Evolutionary conservation across 64 coral and sea anemone species (phyloP).

Genomic region (Actinia tenebrosa): DNA sequence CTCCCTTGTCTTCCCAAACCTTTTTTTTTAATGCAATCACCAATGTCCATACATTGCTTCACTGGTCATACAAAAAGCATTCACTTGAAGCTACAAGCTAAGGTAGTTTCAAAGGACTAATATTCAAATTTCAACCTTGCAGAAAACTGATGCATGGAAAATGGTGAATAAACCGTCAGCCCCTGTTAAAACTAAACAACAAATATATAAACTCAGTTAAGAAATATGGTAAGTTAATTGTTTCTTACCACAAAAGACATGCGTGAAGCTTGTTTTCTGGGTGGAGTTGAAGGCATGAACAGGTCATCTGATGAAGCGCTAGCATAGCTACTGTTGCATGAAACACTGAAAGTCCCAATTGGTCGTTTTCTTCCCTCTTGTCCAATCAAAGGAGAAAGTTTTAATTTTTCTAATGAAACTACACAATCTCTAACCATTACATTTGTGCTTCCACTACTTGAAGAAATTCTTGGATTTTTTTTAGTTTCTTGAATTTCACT

Average conservation of each 20-base stretch:
- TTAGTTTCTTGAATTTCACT: neutral
- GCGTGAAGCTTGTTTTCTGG: conserved; percentile 26
- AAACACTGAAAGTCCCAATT: neutral
- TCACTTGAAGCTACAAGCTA: too few relatives aligned
- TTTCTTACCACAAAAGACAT: conserved; percentile 56
- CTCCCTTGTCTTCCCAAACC: too few relatives aligned
- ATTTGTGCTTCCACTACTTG: neutral
- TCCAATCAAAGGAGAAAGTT: conserved; percentile 42
- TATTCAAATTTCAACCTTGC: too few relatives aligned
- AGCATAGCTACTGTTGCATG: neutral
- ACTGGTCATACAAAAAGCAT: too few relatives aligned
- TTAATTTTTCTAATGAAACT: conserved; percentile 68
- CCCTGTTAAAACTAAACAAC: too few relatives aligned
- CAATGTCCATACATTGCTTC: too few relatives aligned
- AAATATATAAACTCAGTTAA: neutral
- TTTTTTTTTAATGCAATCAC: too few relatives aligned
- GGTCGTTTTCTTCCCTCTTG: conserved; percentile 14
- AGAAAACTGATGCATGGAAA: too few relatives aligned
- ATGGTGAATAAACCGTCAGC: too few relatives aligned
- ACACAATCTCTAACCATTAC: conserved; percentile 49
- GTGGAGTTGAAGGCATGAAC: neutral
- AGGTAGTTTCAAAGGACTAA: too few relatives aligned
- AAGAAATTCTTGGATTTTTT: neutral
- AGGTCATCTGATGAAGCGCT: neutral
- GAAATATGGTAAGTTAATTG: neutral